A percentile compares a stretch with the other conserved stretches of the same genome.
These are phyloP conservation scores for Coelopa frigida DNA, from an alignment of 1,140 invertebrate species.

Conservation along the genomic window DNA sequence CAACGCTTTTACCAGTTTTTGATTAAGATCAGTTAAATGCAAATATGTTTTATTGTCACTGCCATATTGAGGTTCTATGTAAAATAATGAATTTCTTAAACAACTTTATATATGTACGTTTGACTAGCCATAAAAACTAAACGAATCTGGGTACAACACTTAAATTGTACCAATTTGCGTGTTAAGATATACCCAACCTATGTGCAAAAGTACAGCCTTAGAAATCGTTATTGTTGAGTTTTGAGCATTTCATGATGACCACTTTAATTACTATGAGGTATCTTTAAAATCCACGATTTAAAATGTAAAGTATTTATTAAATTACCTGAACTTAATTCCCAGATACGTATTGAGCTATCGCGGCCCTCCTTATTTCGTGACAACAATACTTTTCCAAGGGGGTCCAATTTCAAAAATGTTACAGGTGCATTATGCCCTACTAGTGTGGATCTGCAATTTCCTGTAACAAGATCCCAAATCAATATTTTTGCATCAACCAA, in stretches of 20 bases:
- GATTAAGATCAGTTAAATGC: too few relatives aligned
- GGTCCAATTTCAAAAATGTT: constrained; percentile 61
- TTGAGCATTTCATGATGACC: neutral
- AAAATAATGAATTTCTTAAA: too few relatives aligned
- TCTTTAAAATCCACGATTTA: neutral
- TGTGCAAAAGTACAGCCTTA: neutral
- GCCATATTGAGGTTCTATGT: too few relatives aligned
- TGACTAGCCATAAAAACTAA: too few relatives aligned
- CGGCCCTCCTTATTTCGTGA: constrained; percentile 62
- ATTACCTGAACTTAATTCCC: constrained; percentile 68
- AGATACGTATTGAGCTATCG: constrained; percentile 67
- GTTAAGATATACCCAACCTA: too few relatives aligned
- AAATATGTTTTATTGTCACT: too few relatives aligned
- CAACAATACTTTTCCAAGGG: constrained; percentile 59
- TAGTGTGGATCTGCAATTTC: constrained; percentile 52
- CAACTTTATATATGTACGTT: too few relatives aligned
- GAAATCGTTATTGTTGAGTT: neutral
- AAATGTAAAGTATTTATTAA: neutral
- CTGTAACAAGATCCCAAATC: constrained; percentile 84
- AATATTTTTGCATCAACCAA: constrained; percentile 71
- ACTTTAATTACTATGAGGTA: neutral
- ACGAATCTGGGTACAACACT: too few relatives aligned
- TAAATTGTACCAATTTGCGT: too few relatives aligned
- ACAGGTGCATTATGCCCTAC: constrained; percentile 69
- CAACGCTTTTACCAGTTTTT: too few relatives aligned